Base-by-base conservation (phyloP, 2,888 invertebrate genomes). In the Tortricodes alternella region DNA sequence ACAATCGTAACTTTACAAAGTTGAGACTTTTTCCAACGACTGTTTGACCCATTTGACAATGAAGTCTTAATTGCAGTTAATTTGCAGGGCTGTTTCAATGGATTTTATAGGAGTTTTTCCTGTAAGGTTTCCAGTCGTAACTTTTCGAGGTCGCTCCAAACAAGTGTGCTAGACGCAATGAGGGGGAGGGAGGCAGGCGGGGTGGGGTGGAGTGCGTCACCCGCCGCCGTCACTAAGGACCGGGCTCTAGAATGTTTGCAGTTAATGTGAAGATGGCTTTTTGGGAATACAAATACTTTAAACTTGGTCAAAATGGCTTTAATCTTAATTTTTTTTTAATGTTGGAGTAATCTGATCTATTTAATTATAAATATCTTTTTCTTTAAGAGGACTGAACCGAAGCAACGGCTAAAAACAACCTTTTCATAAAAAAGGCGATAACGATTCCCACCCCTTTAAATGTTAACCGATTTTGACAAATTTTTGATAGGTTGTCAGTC, bases 91-190 rank as follows among this genome's bases (percentile, higher is more conserved):
- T 43, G 50, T 53, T 50, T 56, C 43, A 50, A 50, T 56, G 44
- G 56, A 56, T 56, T 56, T 56, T 50, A 50, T 56, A 44, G 44
- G 56, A 56, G 56, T 56, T 56, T 56, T 56, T 56, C 56, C 56
- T 50, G 56, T 50, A 56, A 56, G 56, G 56, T 50, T 56, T 56
- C 50, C 53, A 68, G 73, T 70, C 72, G 74, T 68, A 75, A 81
- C 74, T 83, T 85, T 83, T 84, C 78, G 82, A 82, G 85, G 85
- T 81, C 85, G 80, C 65, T 69, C 67, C 64, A 68, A 73, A 74
- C 74, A 75, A 78, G 76, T 76, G 69, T 71, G 80, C 83, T 80
- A 85, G 84, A 83, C 84, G 80, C 72, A 72, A 63, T 62, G 68
- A 68, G 73, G 48, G 67, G 67, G 64, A 62, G 61, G 27, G 49